These are phyloP conservation scores for Percina caprodes DNA, from an alignment of 2,113 vertebrate species.

Conservation along the genomic window DNA sequence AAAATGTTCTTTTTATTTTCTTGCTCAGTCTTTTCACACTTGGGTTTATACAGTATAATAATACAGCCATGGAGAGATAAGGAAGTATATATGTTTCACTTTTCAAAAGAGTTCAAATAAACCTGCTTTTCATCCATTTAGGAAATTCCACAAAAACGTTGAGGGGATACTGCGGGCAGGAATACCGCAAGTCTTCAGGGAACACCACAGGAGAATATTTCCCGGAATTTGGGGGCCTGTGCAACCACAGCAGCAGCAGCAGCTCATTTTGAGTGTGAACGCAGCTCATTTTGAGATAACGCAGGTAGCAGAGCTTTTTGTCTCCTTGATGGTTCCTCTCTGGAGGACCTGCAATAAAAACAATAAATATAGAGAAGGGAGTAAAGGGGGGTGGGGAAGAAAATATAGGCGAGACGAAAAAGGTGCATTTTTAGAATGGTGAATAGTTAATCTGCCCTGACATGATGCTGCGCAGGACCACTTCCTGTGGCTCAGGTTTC, in stretches of 20 bases:
- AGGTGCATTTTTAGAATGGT: constrained; percentile 67
- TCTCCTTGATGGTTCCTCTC: constrained; percentile 63
- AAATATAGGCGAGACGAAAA: constrained; percentile 60
- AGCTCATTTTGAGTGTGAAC: constrained; percentile 49
- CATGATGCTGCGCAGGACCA: constrained; percentile 86
- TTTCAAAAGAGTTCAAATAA: constrained; percentile 74
- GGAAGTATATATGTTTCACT: constrained; percentile 66
- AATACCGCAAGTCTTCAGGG: constrained; percentile 80
- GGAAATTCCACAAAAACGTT: constrained; percentile 76
- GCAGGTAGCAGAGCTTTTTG: constrained; percentile 78
- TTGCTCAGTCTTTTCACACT: constrained; percentile 45
- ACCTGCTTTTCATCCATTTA: constrained; percentile 78
- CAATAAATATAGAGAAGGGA: constrained; percentile 60
- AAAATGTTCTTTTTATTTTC: constrained; percentile 35
- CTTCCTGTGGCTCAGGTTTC: constrained; percentile 89
- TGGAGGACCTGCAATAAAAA: constrained; percentile 72
- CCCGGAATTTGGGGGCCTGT: constrained; percentile 73
- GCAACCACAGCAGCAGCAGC: constrained; percentile 65
- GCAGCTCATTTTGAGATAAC: constrained; percentile 77
- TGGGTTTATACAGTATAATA: constrained; percentile 61
- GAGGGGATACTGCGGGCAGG: constrained; percentile 73
- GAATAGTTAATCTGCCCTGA: constrained; percentile 86
- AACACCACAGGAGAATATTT: constrained; percentile 72
- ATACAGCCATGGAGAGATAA: constrained; percentile 61
- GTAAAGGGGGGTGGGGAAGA: constrained; percentile 20